phyloP scores from a whole-genome alignment of 2,888 invertebrate genomes.

The Lysandra coridon region DNA sequence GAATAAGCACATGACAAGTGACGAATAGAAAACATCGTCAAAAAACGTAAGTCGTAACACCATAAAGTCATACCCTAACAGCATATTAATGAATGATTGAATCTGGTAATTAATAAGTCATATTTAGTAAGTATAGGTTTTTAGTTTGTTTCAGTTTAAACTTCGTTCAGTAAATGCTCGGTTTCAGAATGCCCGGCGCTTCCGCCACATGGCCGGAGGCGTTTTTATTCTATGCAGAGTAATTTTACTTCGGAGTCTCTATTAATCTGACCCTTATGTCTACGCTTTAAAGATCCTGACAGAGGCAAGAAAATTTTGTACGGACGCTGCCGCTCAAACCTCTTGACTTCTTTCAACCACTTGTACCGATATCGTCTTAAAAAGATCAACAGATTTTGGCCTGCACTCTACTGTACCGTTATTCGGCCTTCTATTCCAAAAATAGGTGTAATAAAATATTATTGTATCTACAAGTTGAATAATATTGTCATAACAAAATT shows the following conservation, averaged over 20 bases:
- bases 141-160: not conserved
- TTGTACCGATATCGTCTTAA: not conserved
- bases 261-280: not conserved
- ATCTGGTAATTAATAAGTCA: too few relatives aligned
- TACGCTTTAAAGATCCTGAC: not conserved
- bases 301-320: not conserved
- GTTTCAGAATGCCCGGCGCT: not conserved
- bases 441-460: conserved; percentile 4
- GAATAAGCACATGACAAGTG: too few relatives aligned
- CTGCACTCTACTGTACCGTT: conserved; percentile 10
- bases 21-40: too few relatives aligned
- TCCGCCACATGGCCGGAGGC: conserved; percentile 26
- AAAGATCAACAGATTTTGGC: conserved; percentile 7
- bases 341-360: conserved; percentile 15
- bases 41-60: too few relatives aligned
- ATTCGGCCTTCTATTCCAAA: not conserved
- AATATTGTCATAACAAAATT: conserved; percentile 4
- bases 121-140: too few relatives aligned
- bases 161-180: not conserved
- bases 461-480: not conserved
- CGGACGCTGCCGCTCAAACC: not conserved
- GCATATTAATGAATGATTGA: too few relatives aligned
- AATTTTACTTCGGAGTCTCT: not conserved
- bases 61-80: too few relatives aligned
- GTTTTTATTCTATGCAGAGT: not conserved